Percentiles rank a stretch among this genome's conserved stretches.
Conservation (phyloP, 2,797 vertebrate species). For the Syngnathus acus region DNA sequence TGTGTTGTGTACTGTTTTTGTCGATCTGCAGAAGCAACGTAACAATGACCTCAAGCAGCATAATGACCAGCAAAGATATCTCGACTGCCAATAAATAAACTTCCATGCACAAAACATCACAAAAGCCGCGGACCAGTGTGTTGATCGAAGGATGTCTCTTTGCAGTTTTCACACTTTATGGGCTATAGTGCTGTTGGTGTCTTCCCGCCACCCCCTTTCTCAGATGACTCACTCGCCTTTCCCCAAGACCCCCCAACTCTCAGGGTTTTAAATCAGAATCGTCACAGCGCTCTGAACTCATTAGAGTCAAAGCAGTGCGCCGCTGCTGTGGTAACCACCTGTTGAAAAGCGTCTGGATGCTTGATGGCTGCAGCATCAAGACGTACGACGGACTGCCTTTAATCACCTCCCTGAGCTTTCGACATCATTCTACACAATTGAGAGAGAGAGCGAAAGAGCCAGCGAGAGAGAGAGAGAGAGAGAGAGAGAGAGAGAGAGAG, state of each 20-base stretch:
- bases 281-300: conserved; percentile 33
- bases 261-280: conserved; percentile 20
- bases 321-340: conserved; percentile 55
- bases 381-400: conserved; percentile 12
- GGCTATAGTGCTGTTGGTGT: neutral
- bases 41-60: neutral
- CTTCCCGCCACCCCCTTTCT: neutral
- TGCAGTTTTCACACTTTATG: neutral
- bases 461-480: neutral
- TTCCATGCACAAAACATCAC: neutral
- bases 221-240: neutral
- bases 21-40: neutral
- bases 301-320: conserved; percentile 36
- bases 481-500: neutral
- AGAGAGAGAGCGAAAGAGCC: neutral
- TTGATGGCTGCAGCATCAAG: conserved; percentile 3
- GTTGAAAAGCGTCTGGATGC: conserved; percentile 43
- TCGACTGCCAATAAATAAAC: neutral
- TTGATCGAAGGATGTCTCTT: neutral
- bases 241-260: conserved; percentile 41
- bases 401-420: conserved; percentile 11
- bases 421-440: neutral
- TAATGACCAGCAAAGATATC: neutral
- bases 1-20: neutral
- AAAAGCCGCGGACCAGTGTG: neutral